Conservation (phyloP, 2,113 vertebrate genomes). For the Nannobrachium achirus region DNA sequence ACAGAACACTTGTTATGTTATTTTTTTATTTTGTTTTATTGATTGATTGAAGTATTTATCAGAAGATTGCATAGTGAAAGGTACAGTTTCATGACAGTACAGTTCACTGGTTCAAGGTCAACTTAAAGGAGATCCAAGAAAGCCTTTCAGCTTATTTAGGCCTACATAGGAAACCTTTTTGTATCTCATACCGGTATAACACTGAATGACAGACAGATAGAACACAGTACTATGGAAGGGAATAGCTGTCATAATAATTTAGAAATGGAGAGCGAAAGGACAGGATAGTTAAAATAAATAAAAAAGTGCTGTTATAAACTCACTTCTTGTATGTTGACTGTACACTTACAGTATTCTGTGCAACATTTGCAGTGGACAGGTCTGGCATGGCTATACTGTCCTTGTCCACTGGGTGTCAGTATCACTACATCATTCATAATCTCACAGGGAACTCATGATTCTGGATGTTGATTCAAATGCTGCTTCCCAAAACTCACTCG, state of each 20-base stretch:
- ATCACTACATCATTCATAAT: conserved; percentile 33
- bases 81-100: conserved; percentile 3
- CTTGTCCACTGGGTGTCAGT: conserved; percentile 64
- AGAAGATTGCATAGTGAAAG: conserved; percentile 12
- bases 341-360: background rate
- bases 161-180: too few species aligned
- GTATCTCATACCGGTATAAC: too few species aligned
- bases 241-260: background rate
- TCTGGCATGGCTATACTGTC: conserved; percentile 6
- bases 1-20: conserved; percentile 35
- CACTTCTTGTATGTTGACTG: background rate
- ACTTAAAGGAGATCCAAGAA: too few species aligned
- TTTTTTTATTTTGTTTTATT: conserved; percentile 16
- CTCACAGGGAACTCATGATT: conserved; percentile 13
- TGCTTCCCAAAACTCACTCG: conserved; percentile 16
- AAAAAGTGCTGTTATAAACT: background rate
- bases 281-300: conserved; percentile 15
- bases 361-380: conserved; percentile 43
- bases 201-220: too few species aligned
- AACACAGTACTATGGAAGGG: background rate
- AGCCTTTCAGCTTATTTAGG: too few species aligned
- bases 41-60: conserved; percentile 29
- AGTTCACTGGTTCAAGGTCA: too few species aligned
- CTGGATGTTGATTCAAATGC: conserved; percentile 1
- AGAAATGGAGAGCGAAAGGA: background rate